A percentile compares a stretch with the other conserved stretches of the same genome.
Evolutionary conservation across 1,140 invertebrate genomes (phyloP).

Genomic region (Saccostrea glomerata): DNA sequence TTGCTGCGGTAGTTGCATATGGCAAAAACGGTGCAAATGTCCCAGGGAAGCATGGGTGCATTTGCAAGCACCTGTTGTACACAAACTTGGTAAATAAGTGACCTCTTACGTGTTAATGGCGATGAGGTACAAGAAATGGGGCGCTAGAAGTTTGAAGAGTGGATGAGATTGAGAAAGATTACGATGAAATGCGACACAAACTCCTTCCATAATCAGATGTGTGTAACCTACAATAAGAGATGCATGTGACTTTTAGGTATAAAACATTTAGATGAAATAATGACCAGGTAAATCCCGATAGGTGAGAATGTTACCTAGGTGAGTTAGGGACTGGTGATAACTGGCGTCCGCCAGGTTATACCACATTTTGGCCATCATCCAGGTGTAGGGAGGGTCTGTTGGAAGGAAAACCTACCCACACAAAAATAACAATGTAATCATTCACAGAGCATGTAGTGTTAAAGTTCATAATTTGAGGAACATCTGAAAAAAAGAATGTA

Average conservation of each 20-base stretch:
- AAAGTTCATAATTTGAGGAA: too few species aligned
- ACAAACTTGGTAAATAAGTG: too few species aligned
- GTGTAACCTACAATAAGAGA: slow-evolving; percentile 76
- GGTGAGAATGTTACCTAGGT: slow-evolving; percentile 76
- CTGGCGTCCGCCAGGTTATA: slow-evolving; percentile 81
- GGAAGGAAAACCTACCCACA: slow-evolving; percentile 70
- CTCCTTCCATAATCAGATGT: slow-evolving; percentile 81
- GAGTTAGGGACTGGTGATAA: slow-evolving; percentile 80
- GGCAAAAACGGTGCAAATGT: too few species aligned
- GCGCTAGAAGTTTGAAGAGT: slow-evolving; percentile 80
- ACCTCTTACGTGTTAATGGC: slow-evolving; percentile 77
- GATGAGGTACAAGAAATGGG: slow-evolving; percentile 80
- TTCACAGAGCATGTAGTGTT: too few species aligned
- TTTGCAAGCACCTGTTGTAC: too few species aligned
- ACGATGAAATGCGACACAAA: slow-evolving; percentile 78
- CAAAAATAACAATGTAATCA: not conserved
- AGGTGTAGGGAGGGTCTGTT: slow-evolving; percentile 78
- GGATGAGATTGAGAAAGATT: slow-evolving; percentile 80
- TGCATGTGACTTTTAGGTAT: not conserved
- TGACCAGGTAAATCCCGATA: not conserved
- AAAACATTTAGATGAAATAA: not conserved
- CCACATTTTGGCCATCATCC: slow-evolving; percentile 81
- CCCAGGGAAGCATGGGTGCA: too few species aligned
- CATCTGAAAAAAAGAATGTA: too few species aligned
- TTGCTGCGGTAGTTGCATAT: too few species aligned